Evolutionary conservation across 2,797 vertebrate genomes (phyloP).

Genomic region (Mallotus villosus): DNA sequence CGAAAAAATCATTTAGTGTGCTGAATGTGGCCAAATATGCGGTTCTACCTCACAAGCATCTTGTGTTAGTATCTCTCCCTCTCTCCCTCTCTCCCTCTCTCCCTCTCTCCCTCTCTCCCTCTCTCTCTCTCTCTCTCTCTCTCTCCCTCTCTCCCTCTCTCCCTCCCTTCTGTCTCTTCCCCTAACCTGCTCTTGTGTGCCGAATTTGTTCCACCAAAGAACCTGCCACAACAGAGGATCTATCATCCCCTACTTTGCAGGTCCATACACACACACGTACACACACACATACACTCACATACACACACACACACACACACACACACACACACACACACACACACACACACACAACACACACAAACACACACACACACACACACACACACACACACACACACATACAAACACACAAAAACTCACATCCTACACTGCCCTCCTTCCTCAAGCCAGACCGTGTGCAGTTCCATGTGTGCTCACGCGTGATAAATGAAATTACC

Average conservation of each 20-base stretch:
- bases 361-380: too few species aligned
- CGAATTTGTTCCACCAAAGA: conserved; percentile 50
- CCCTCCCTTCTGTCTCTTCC: not conserved
- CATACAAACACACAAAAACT: not conserved
- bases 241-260: conserved; percentile 29
- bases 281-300: too few species aligned
- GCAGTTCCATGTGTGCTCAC: conserved; percentile 57
- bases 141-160: not conserved
- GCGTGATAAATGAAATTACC: conserved; percentile 63
- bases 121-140: not conserved
- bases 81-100: too few species aligned
- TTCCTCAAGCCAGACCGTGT: conserved; percentile 11
- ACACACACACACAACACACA: not conserved
- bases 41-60: too few species aligned
- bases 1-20: too few species aligned
- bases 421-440: not conserved
- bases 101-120: too few species aligned
- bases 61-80: too few species aligned
- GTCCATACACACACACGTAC: conserved; percentile 11
- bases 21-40: too few species aligned
- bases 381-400: too few species aligned
- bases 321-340: not conserved
- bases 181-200: conserved; percentile 28
- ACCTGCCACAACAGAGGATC: conserved; percentile 23
- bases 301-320: too few species aligned